Percentiles rank a stretch among this genome's conserved stretches.
Conservation (phyloP, 2,888 invertebrate species). For the Cataglyphis cursor region DNA sequence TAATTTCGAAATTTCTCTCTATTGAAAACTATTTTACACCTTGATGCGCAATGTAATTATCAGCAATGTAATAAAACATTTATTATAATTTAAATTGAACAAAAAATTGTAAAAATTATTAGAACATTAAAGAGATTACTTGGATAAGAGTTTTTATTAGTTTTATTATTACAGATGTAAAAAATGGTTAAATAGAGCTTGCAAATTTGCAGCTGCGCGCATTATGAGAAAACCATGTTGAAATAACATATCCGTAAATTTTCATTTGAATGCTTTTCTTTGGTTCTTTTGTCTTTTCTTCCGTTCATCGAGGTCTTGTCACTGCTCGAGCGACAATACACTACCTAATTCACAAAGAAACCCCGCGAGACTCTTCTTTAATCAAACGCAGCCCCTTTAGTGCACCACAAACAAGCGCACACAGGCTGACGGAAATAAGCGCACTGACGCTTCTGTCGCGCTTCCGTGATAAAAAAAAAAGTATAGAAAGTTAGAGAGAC, state of each 20-base stretch:
- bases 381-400: conserved; percentile 66
- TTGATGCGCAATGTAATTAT: background rate
- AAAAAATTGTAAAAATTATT: background rate
- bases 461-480: conserved; percentile 24
- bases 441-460: conserved; percentile 37
- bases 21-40: background rate
- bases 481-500: background rate
- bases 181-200: background rate
- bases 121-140: background rate
- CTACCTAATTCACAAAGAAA: conserved; percentile 74
- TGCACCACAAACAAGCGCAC: conserved; percentile 17
- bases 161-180: background rate
- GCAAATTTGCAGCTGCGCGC: background rate
- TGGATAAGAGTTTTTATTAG: background rate
- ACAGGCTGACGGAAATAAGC: conserved; percentile 19
- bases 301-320: conserved; percentile 9
- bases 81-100: background rate
- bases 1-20: conserved; percentile 29
- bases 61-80: background rate
- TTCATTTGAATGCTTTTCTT: conserved; percentile 33
- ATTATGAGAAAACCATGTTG: conserved; percentile 17
- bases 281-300: conserved; percentile 17
- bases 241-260: conserved; percentile 15
- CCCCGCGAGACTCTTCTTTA: conserved; percentile 65
- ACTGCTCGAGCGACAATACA: conserved; percentile 58